Percentiles rank a stretch among this genome's conserved stretches.
phyloP scores from a whole-genome alignment of 2,888 invertebrate genomes.

The Lasioglossum malachurum region DNA sequence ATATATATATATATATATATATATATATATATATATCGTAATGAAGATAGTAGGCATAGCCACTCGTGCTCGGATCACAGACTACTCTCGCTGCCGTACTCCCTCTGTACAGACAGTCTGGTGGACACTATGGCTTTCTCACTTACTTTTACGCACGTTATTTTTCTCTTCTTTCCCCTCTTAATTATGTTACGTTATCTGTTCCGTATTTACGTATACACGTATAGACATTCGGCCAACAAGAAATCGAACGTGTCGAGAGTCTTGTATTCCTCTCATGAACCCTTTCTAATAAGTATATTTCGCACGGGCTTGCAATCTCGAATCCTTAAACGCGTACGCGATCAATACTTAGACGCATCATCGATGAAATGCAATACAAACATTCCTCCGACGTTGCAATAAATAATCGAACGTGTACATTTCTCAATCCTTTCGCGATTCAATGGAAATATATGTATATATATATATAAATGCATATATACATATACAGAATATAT shows the following conservation, averaged over 20 bases:
- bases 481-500: constrained; percentile 4
- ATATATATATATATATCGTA: constrained; percentile 79
- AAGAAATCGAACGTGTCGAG: constrained; percentile 52
- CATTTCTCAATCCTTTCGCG: constrained; percentile 11
- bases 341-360: constrained; percentile 28
- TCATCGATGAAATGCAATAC: constrained; percentile 2
- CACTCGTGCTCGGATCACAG: constrained; percentile 84
- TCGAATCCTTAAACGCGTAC: constrained; percentile 54
- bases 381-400: background rate
- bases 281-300: constrained; percentile 43
- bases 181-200: constrained; percentile 55
- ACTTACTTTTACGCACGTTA: constrained; percentile 64
- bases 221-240: constrained; percentile 68
- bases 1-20: constrained; percentile 70
- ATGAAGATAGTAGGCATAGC: constrained; percentile 85
- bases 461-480: background rate
- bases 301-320: constrained; percentile 53
- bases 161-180: constrained; percentile 28
- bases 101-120: constrained; percentile 81
- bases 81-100: constrained; percentile 84
- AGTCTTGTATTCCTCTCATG: constrained; percentile 18
- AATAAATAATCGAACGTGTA: constrained; percentile 35
- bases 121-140: constrained; percentile 83
- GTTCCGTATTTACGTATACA: constrained; percentile 68
- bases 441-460: constrained; percentile 44